phyloP scores from a whole-genome alignment of 2,113 vertebrate species.

The Puntigrus tetrazona region DNA sequence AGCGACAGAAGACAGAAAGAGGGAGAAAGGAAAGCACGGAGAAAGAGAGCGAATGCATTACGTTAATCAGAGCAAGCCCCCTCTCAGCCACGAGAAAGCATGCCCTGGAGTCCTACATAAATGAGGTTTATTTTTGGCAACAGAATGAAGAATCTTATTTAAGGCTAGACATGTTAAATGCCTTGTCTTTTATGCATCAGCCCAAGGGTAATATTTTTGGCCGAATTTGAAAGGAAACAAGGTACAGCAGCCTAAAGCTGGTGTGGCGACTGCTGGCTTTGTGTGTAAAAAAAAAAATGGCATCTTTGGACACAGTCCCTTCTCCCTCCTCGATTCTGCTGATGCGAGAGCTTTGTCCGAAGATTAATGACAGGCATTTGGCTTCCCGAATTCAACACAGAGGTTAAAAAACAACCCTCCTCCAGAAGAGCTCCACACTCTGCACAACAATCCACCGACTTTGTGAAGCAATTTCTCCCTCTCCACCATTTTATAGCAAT shows the following conservation, averaged over 20 bases:
- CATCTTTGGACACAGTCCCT: constrained; percentile 61
- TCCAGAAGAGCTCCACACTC: constrained; percentile 65
- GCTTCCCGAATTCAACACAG: constrained; percentile 64
- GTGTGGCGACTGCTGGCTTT: not conserved
- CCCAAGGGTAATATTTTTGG: constrained; percentile 64
- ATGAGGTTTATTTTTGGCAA: constrained; percentile 76
- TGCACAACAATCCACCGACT: constrained; percentile 47
- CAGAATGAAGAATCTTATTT: constrained; percentile 72
- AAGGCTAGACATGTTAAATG: constrained; percentile 74
- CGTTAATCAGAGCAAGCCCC: constrained; percentile 65
- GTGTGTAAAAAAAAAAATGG: constrained; percentile 32
- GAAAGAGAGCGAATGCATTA: constrained; percentile 19
- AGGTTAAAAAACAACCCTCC: constrained; percentile 68
- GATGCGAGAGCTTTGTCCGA: constrained; percentile 66
- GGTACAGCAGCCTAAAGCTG: constrained; percentile 44
- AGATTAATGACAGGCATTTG: constrained; percentile 74
- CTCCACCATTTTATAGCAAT: constrained; percentile 55
- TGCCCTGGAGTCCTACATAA: constrained; percentile 71
- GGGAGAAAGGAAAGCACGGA: not conserved
- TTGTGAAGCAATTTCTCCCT: constrained; percentile 56
- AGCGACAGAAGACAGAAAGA: not conserved
- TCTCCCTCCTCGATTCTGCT: constrained; percentile 66
- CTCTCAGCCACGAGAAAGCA: constrained; percentile 69
- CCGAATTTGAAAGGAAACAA: constrained; percentile 69
- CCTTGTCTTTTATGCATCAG: constrained; percentile 72